Base-by-base conservation (phyloP, 2,888 invertebrate species). In the Catocala nupta region DNA sequence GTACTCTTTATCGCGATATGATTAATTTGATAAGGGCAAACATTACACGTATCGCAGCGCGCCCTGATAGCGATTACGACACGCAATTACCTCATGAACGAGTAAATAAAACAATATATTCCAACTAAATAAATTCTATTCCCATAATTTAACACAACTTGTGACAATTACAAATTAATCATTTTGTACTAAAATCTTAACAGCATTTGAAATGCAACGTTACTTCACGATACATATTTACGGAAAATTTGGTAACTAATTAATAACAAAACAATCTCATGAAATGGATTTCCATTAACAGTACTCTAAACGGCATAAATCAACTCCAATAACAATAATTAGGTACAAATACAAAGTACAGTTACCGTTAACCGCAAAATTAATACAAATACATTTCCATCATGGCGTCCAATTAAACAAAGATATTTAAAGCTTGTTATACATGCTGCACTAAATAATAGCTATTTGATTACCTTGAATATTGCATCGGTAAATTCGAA, bases 101-200 rank as follows among this genome's bases (percentile, higher is more conserved):
- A 67, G 54, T 67, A 83, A 89, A 87, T 88, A 85, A 88, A 89
- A 90, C 85, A 81, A 81, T 70, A 58, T 63, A 66, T 78, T 73
- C 67, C 82, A 87, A 87, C 84, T 85, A 85, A 86, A 88, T 86
- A 86, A 82, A 86, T 81, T 89, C 68, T 90, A 90, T 89, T 90
- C 80, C 81, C 82, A 82, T 82, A 79, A 81, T 81, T 75, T 81
- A 87, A 86, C 81, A 86, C 77, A 83, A 84, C 71, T 86, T 85
- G 83, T 84, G 85, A 87, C 84, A 79, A 78, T 80, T 81, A 83
- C 77, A 81, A 80, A 80, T 78, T 78, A 85, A 78, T 80, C 75
- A 74, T 79, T 89, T 88, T 89, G 88, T 89, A 89, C 88, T 90
- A 85, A 80, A 82, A 78, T 80, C 78, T 77, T 73, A 77, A 77